Evolutionary conservation across 2,797 vertebrate species (phyloP).

Genomic region (Pantherophis vulpinus): DNA sequence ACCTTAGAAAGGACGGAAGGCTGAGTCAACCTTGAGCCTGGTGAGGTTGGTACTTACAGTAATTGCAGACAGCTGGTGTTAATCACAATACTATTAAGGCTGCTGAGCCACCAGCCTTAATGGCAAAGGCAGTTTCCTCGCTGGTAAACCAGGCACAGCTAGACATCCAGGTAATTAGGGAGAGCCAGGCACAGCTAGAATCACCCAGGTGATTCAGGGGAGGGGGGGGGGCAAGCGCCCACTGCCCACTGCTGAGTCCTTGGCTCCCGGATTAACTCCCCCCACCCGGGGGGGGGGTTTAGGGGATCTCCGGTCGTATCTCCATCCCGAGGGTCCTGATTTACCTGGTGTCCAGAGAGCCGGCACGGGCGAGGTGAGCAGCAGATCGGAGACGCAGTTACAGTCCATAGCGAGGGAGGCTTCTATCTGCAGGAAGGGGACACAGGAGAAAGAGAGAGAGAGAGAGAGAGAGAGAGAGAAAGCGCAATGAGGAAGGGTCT

Average conservation of each 20-base stretch:
- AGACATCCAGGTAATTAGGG: background rate
- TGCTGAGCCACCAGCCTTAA: too few relatives aligned
- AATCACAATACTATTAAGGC: too few relatives aligned
- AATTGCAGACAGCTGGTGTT: too few relatives aligned
- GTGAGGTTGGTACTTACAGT: too few relatives aligned
- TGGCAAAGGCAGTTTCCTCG: background rate
- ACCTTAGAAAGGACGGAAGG: too few relatives aligned
- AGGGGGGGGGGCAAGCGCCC: background rate
- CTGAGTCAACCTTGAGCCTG: too few relatives aligned
- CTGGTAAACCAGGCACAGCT: background rate
- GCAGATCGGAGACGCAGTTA: slow-evolving; percentile 91
- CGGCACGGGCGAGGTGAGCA: slow-evolving; percentile 87
- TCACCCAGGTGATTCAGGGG: background rate
- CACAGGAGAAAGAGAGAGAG: background rate
- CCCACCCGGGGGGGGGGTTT: background rate
- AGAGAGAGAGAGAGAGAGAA: background rate
- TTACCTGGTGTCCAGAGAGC: slow-evolving; percentile 92
- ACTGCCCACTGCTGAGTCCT: background rate
- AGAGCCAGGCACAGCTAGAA: background rate
- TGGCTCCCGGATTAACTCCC: background rate
- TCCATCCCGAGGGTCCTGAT: background rate
- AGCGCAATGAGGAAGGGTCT: background rate
- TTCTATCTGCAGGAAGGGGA: slow-evolving; percentile 13
- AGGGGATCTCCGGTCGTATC: background rate
- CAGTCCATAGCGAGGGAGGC: slow-evolving; percentile 80